Evolutionary conservation across 2,113 vertebrate genomes (phyloP).

Genomic region (Pelecanoides urinatrix): DNA sequence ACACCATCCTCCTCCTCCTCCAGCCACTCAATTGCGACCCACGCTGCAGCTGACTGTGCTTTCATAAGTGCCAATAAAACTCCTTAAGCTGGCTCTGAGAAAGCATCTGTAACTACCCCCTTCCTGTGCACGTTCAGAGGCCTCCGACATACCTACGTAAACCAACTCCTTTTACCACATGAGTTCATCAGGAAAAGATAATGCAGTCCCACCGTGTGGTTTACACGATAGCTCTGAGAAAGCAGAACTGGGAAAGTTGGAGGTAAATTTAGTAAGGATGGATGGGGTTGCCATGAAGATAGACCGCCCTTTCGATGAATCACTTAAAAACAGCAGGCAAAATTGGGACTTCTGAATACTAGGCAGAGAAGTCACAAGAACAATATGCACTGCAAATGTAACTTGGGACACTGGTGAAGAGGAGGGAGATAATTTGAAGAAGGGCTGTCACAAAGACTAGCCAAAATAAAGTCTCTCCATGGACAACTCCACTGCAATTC

Average conservation of each 20-base stretch:
- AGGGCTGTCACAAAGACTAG: background rate
- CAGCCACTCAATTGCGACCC: background rate
- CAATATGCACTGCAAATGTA: background rate
- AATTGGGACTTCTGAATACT: background rate
- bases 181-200: background rate
- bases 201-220: background rate
- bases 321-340: background rate
- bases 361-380: background rate
- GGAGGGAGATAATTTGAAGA: background rate
- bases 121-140: background rate
- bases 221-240: background rate
- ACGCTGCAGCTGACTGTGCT: background rate
- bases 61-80: background rate
- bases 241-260: background rate
- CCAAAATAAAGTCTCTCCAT: constrained; percentile 8
- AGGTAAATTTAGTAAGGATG: background rate
- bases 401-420: background rate
- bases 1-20: background rate
- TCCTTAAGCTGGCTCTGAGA: background rate
- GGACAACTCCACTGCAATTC: constrained; percentile 26
- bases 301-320: background rate
- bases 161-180: background rate
- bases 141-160: background rate
- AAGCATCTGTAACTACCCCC: background rate
- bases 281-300: background rate